Conservation (phyloP, 1,140 invertebrate genomes). For the Drosophila seguyi region DNA sequence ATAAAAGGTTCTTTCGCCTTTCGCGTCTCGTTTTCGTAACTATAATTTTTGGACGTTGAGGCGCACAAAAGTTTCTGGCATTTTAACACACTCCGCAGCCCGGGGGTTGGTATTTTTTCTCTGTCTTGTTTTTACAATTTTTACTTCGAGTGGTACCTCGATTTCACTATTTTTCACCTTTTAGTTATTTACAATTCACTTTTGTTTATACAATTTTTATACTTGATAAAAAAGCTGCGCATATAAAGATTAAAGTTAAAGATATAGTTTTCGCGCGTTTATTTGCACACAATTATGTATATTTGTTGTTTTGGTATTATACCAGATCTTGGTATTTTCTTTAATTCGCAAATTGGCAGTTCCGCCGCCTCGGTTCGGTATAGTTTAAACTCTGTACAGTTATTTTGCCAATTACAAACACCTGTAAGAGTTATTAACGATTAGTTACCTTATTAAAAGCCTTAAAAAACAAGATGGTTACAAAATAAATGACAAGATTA, state of each 20-base stretch:
- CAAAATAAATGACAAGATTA: not conserved
- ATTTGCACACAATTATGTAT: slow-evolving; percentile 14
- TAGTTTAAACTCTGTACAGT: slow-evolving; percentile 19
- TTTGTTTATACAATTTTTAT: not conserved
- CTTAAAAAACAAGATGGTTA: not conserved
- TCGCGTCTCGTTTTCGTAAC: slow-evolving; percentile 53
- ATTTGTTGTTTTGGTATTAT: slow-evolving; percentile 19
- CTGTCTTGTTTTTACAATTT: slow-evolving; percentile 21
- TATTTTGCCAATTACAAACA: not conserved
- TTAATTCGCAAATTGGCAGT: slow-evolving; percentile 7
- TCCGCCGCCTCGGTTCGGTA: not conserved
- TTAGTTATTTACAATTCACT: not conserved
- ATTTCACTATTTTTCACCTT: not conserved
- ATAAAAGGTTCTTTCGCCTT: not conserved
- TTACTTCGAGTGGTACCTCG: not conserved
- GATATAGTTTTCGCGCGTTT: slow-evolving; percentile 38
- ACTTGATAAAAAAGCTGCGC: not conserved
- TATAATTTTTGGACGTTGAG: slow-evolving; percentile 74
- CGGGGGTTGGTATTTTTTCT: slow-evolving; percentile 65
- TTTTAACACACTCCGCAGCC: slow-evolving; percentile 49
- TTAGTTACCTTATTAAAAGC: not conserved
- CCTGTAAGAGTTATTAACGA: slow-evolving; percentile 1
- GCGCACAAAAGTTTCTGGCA: slow-evolving; percentile 73
- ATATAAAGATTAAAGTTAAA: slow-evolving; percentile 10
- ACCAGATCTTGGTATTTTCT: slow-evolving; percentile 14